A percentile compares a stretch with the other conserved stretches of the same genome.
Evolutionary conservation across 2,888 invertebrate species (phyloP).

Genomic region (Zygogramma bicolorata): DNA sequence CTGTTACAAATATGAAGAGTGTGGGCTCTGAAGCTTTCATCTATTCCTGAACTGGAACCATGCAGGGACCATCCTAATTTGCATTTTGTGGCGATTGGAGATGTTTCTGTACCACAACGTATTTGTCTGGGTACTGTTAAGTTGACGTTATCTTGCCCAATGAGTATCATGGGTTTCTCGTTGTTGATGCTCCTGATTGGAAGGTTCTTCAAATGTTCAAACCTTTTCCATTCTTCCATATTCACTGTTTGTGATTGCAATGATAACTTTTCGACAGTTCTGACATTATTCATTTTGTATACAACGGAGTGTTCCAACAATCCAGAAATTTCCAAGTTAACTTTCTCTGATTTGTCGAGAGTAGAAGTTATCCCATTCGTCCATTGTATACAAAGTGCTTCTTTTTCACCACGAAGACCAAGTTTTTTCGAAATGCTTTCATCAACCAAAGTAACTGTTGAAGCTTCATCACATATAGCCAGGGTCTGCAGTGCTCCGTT

Average conservation of each 20-base stretch:
- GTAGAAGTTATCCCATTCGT: neutral
- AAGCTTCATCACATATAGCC: neutral
- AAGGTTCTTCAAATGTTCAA: too few species aligned
- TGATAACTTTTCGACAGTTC: neutral
- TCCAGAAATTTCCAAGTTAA: neutral
- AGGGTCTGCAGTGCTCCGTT: neutral
- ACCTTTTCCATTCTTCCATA: neutral
- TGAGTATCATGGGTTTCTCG: neutral
- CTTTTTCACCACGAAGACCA: neutral
- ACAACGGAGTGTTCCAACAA: neutral
- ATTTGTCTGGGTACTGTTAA: neutral
- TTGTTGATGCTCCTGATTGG: too few species aligned
- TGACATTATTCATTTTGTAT: neutral
- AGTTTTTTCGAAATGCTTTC: neutral
- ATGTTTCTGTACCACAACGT: neutral
- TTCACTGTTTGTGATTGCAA: neutral
- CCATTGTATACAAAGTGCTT: conserved; percentile 7
- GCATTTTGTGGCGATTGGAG: neutral
- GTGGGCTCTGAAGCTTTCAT: too few species aligned
- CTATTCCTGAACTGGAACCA: too few species aligned
- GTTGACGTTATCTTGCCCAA: neutral
- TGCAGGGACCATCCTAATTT: neutral
- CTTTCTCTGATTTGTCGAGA: neutral
- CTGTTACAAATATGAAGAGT: too few species aligned
- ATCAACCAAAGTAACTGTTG: neutral